Conservation (phyloP, 1,140 invertebrate species). For the Lasaia peninsularis region DNA sequence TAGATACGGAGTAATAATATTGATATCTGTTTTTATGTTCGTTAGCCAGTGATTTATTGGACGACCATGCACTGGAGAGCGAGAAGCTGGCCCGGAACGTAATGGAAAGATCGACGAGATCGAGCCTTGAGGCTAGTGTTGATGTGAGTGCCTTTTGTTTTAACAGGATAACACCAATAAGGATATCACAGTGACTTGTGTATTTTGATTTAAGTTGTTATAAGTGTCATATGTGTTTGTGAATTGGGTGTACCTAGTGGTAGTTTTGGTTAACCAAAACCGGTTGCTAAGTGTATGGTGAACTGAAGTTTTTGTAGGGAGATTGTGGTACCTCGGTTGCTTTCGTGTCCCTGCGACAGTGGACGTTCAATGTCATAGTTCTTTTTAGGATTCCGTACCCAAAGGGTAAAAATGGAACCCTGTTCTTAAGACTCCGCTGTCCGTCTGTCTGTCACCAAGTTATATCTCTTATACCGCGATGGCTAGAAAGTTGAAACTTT, state of each 20-base stretch:
- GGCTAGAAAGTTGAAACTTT: too few relatives aligned
- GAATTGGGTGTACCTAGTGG: background rate
- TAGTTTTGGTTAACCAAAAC: too few relatives aligned
- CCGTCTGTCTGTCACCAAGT: too few relatives aligned
- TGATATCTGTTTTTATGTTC: slow-evolving; percentile 61
- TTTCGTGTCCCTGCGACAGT: too few relatives aligned
- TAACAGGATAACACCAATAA: background rate
- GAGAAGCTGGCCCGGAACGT: slow-evolving; percentile 52
- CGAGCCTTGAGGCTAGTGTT: slow-evolving; percentile 64
- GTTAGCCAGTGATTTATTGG: slow-evolving; percentile 69
- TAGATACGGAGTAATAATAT: slow-evolving; percentile 65
- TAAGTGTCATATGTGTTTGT: background rate
- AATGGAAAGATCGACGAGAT: slow-evolving; percentile 65
- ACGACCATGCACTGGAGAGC: slow-evolving; percentile 64
- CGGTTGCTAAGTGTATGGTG: too few relatives aligned
- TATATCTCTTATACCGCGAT: too few relatives aligned
- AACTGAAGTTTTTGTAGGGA: too few relatives aligned
- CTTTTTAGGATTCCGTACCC: too few relatives aligned
- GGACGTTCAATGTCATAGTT: too few relatives aligned
- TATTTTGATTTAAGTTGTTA: background rate
- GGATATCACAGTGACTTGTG: background rate
- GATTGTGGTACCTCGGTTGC: too few relatives aligned
- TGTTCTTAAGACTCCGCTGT: too few relatives aligned
- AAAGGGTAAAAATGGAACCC: too few relatives aligned
- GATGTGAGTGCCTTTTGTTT: slow-evolving; percentile 53